Evolutionary conservation across 2,797 vertebrate species (phyloP).

Genomic region (Ibycter americanus): DNA sequence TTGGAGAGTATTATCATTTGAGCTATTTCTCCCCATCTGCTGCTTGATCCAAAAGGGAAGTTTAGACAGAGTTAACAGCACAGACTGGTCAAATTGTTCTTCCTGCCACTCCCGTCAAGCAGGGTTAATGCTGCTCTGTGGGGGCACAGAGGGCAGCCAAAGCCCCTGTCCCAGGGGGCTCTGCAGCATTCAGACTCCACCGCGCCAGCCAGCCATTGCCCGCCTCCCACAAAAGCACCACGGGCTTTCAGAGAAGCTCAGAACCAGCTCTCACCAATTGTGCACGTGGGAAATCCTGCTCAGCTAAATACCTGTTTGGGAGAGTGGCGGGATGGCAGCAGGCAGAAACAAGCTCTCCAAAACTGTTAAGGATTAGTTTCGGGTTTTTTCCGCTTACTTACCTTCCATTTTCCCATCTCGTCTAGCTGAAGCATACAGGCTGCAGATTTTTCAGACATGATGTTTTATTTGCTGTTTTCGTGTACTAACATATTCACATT

Average conservation of each 20-base stretch:
- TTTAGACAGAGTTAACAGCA: not conserved
- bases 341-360: not conserved
- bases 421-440: not conserved
- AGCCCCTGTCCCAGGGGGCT: too few species aligned
- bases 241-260: not conserved
- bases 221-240: rapidly evolving
- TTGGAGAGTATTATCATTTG: not conserved
- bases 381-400: not conserved
- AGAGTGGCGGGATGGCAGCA: not conserved
- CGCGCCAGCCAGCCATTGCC: not conserved
- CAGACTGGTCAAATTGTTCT: not conserved
- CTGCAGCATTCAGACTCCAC: not conserved
- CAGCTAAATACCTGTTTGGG: not conserved
- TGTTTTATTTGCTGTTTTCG: not conserved
- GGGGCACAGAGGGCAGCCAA: not conserved
- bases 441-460: not conserved
- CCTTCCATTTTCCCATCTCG: not conserved
- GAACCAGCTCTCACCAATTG: not conserved
- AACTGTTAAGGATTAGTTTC: not conserved
- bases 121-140: not conserved
- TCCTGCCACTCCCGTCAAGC: not conserved
- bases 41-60: not conserved
- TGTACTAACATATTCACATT: rapidly evolving
- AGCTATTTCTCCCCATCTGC: not conserved
- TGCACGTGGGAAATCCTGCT: not conserved